Evolutionary conservation across 1,140 invertebrate genomes (phyloP).

Genomic region (Caenorhabditis tropicalis): DNA sequence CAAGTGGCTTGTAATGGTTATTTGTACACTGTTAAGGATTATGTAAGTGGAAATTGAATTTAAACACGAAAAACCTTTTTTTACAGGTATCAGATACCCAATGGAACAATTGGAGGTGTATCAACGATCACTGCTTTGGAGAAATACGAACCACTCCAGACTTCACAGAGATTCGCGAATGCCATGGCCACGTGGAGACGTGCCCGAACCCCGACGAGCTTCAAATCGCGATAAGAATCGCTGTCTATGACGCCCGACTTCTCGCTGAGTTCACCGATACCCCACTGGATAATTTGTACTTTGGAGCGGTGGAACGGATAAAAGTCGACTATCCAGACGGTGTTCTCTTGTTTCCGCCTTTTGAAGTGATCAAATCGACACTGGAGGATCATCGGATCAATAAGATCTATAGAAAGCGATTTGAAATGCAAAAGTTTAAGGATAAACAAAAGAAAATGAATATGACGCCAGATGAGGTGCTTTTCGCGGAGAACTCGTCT

Average conservation of each 20-base stretch:
- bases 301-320: background rate
- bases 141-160: slow-evolving; percentile 34
- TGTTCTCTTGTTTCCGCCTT: background rate
- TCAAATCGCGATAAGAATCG: slow-evolving; percentile 32
- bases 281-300: background rate
- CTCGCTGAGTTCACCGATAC: slow-evolving; percentile 43
- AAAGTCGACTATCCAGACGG: slow-evolving; percentile 16
- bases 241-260: slow-evolving; percentile 41
- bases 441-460: slow-evolving; percentile 32
- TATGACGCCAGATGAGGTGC: slow-evolving; percentile 9
- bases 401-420: slow-evolving; percentile 44
- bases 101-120: slow-evolving; percentile 40
- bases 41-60: no score
- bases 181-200: background rate
- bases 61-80: no score
- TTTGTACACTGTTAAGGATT: slow-evolving; percentile 37
- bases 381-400: slow-evolving; percentile 38
- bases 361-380: background rate
- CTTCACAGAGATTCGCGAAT: background rate
- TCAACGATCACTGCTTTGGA: background rate
- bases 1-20: slow-evolving; percentile 39
- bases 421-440: slow-evolving; percentile 33
- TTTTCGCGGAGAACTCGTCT: background rate
- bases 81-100: background rate
- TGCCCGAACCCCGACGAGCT: background rate